A percentile compares a stretch with the other conserved stretches of the same genome.
phyloP scores from a whole-genome alignment of 2,113 vertebrate genomes.

The Scomber japonicus region DNA sequence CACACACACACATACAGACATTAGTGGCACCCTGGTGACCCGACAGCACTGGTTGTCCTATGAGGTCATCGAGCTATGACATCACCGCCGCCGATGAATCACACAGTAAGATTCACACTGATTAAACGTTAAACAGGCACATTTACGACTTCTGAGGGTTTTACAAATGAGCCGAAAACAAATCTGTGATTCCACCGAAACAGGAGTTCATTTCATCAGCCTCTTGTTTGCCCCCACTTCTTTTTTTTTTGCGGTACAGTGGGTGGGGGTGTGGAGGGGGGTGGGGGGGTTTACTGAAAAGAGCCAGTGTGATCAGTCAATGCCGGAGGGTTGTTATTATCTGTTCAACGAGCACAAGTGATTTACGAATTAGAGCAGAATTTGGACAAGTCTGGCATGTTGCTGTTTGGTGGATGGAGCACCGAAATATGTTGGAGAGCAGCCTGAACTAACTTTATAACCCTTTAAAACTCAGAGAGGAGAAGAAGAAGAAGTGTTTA shows the following conservation, averaged over 20 bases:
- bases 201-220: neutral
- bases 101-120: slow-evolving; percentile 4
- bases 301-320: neutral
- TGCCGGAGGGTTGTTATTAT: slow-evolving; percentile 34
- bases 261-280: neutral
- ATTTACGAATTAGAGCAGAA: slow-evolving; percentile 21
- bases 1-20: neutral
- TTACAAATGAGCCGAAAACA: neutral
- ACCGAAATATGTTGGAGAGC: neutral
- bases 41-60: neutral
- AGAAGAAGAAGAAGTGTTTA: too few species aligned
- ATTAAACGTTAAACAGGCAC: neutral
- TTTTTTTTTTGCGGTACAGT: neutral
- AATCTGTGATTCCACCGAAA: neutral
- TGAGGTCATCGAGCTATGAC: slow-evolving; percentile 29
- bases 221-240: neutral
- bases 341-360: slow-evolving; percentile 7
- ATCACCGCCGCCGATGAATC: slow-evolving; percentile 3
- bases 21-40: slow-evolving; percentile 15
- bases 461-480: neutral
- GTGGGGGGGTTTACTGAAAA: slow-evolving; percentile 27
- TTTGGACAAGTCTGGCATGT: slow-evolving; percentile 11
- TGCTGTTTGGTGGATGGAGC: neutral
- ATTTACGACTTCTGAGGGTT: neutral
- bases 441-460: slow-evolving; percentile 1